These are phyloP conservation scores for Alosa alosa DNA, from an alignment of 2,113 vertebrate genomes.

Conservation along the genomic window DNA sequence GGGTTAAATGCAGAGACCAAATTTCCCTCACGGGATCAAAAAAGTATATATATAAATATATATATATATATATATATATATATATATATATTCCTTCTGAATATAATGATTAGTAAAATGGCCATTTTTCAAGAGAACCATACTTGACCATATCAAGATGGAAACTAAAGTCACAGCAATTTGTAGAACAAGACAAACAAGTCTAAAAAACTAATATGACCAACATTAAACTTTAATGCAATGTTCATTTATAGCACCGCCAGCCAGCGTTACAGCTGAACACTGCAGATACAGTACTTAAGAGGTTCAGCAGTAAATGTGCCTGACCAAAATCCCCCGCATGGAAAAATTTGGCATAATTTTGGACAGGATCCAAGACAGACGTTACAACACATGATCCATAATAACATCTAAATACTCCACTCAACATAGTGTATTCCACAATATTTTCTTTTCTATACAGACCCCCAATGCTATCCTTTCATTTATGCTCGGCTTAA, in stretches of 20 bases:
- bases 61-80: no score
- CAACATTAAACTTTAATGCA: background rate
- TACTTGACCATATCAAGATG: background rate
- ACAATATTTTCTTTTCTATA: background rate
- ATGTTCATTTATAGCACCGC: background rate
- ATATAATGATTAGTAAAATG: background rate
- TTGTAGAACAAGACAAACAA: background rate
- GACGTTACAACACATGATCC: background rate
- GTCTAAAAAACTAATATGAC: background rate
- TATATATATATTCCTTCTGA: background rate
- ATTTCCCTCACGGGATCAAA: no score
- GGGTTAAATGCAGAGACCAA: no score
- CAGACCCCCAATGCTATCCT: background rate
- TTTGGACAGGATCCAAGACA: background rate
- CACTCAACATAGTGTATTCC: background rate
- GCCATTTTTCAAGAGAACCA: no score
- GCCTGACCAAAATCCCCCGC: background rate
- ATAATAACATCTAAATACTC: background rate
- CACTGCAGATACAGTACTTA: background rate
- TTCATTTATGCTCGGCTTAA: slow-evolving; percentile 1
- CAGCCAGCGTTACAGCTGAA: background rate
- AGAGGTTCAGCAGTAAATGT: background rate
- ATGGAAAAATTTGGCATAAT: background rate
- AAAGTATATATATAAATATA: no score
- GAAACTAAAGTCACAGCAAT: background rate